phyloP scores from a whole-genome alignment of 2,113 vertebrate genomes.

The Aptenodytes forsteri region DNA sequence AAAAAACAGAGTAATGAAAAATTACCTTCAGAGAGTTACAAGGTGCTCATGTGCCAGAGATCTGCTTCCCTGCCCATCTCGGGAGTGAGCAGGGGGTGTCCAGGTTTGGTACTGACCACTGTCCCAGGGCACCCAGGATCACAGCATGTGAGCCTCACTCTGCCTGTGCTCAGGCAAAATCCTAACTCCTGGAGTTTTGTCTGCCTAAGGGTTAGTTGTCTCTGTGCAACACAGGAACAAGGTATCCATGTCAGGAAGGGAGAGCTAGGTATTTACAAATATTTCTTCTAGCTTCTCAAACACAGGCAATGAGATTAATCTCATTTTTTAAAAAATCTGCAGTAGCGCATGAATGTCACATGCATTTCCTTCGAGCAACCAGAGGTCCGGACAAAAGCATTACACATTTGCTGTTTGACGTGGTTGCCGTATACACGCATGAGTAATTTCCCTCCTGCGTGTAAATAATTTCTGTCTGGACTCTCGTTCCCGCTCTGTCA shows the following conservation, averaged over 20 bases:
- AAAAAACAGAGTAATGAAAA: background rate
- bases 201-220: background rate
- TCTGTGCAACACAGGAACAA: rapidly evolving
- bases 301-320: background rate
- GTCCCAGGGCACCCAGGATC: rapidly evolving
- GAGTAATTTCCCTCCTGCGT: slow-evolving; percentile 31
- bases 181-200: rapidly evolving
- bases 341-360: rapidly evolving
- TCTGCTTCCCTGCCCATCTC: background rate
- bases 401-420: background rate
- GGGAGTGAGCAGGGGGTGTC: background rate
- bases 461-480: background rate
- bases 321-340: rapidly evolving
- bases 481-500: background rate
- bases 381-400: background rate
- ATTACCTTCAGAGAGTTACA: background rate
- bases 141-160: rapidly evolving
- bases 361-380: background rate
- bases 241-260: background rate
- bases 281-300: background rate
- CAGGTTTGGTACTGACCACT: background rate
- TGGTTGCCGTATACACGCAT: rapidly evolving
- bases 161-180: background rate
- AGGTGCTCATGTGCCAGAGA: background rate
- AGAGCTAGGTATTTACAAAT: rapidly evolving